phyloP scores from a whole-genome alignment of 64 coral and sea anemone species.

The Montipora foliosa region DNA sequence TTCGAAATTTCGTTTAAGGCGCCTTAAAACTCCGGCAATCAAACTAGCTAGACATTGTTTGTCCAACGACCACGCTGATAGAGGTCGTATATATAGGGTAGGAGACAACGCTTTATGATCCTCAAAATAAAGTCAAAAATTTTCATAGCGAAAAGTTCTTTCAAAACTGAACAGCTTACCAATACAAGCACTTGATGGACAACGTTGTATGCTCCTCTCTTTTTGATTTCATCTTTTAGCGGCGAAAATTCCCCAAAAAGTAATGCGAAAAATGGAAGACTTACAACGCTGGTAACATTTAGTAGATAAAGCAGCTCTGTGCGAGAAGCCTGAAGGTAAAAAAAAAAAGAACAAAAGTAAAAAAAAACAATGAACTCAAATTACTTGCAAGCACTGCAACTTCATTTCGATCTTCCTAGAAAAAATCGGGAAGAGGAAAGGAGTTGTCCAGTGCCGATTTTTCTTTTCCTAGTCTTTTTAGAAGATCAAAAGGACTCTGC shows the following conservation, averaged over 20 bases:
- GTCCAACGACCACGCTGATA: no score
- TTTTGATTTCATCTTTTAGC: neutral
- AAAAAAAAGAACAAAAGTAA: neutral
- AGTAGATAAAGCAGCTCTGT: conserved; percentile 30
- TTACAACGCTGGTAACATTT: conserved; percentile 39
- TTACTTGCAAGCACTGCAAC: neutral
- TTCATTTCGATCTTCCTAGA: no score
- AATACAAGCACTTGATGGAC: conserved; percentile 7
- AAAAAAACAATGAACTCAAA: neutral
- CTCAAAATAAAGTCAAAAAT: no score
- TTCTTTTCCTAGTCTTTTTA: no score
- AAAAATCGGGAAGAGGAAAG: no score
- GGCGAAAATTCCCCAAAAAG: conserved; percentile 27
- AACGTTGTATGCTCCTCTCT: neutral
- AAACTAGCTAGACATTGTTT: neutral
- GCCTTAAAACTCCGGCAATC: neutral
- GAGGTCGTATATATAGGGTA: no score
- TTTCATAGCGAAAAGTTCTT: no score
- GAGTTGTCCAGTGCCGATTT: no score
- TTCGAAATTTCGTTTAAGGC: no score
- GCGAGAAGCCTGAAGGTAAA: neutral
- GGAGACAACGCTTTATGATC: no score
- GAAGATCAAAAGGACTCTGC: no score
- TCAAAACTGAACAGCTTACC: conserved; percentile 2
- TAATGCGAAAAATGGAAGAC: conserved; percentile 29